Conservation (phyloP, 2,113 vertebrate species). For the Labrus mixtus region DNA sequence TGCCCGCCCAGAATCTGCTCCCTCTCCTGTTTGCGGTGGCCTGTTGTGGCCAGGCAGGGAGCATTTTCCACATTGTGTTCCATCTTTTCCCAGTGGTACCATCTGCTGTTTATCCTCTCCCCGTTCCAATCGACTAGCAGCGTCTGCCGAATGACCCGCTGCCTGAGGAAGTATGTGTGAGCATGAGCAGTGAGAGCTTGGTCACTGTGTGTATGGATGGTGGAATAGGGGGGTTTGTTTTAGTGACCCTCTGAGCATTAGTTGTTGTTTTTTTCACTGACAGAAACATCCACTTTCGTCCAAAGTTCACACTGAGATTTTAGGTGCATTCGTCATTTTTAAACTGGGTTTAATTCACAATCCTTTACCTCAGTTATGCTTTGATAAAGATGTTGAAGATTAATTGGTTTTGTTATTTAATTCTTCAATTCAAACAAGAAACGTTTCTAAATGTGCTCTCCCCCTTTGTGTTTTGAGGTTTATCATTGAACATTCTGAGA, state of each 20-base stretch:
- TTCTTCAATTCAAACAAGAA: no score
- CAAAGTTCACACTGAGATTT: not conserved
- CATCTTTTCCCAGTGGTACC: slow-evolving; percentile 82
- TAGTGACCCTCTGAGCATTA: slow-evolving; percentile 29
- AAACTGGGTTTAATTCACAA: no score
- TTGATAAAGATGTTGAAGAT: no score
- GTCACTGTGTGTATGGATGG: slow-evolving; percentile 28
- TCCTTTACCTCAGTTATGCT: no score
- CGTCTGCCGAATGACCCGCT: slow-evolving; percentile 74
- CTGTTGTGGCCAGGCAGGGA: slow-evolving; percentile 70
- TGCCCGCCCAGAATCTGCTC: slow-evolving; percentile 71
- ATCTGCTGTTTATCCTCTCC: slow-evolving; percentile 84
- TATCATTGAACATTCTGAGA: slow-evolving; percentile 85
- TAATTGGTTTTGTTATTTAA: no score
- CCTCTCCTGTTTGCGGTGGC: slow-evolving; percentile 68
- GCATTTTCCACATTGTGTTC: slow-evolving; percentile 80
- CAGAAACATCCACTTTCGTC: slow-evolving; percentile 40
- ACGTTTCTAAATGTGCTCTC: not conserved
- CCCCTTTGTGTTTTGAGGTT: slow-evolving; percentile 73
- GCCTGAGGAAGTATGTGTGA: slow-evolving; percentile 67
- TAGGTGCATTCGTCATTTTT: no score
- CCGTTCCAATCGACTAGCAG: slow-evolving; percentile 72
- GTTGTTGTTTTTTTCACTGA: slow-evolving; percentile 41
- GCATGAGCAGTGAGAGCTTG: slow-evolving; percentile 30
- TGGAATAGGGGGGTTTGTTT: slow-evolving; percentile 1